Evolutionary conservation across 2,888 invertebrate species (phyloP).

Genomic region (Cataglyphis cursor): DNA sequence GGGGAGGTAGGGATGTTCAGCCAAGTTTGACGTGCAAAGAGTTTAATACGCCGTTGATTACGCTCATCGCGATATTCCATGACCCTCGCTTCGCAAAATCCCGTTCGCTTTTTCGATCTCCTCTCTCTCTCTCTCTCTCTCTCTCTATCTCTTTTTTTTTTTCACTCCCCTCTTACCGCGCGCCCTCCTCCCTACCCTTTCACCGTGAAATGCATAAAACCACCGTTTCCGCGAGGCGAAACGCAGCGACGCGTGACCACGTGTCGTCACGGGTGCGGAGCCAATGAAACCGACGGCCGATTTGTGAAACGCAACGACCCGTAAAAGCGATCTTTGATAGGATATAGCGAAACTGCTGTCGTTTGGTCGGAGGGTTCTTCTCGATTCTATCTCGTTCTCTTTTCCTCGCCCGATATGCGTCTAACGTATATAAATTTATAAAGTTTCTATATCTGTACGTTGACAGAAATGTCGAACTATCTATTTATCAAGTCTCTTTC

Average conservation of each 20-base stretch:
- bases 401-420: slow-evolving; percentile 25
- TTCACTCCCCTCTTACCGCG: neutral
- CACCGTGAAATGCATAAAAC: slow-evolving; percentile 61
- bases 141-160: slow-evolving; percentile 17
- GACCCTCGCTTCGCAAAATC: slow-evolving; percentile 51
- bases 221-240: slow-evolving; percentile 55
- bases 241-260: slow-evolving; percentile 58
- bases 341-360: slow-evolving; percentile 59
- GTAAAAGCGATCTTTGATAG: slow-evolving; percentile 75
- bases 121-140: slow-evolving; percentile 7
- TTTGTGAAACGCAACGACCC: slow-evolving; percentile 77
- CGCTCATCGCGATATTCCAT: slow-evolving; percentile 74
- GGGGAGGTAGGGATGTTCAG: slow-evolving; percentile 61
- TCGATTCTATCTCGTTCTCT: slow-evolving; percentile 21
- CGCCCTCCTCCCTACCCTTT: slow-evolving; percentile 17
- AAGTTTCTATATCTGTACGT: neutral
- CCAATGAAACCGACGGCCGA: slow-evolving; percentile 76
- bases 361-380: slow-evolving; percentile 46
- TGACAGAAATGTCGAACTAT: neutral
- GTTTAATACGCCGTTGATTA: slow-evolving; percentile 73
- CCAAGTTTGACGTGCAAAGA: slow-evolving; percentile 76
- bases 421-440: slow-evolving; percentile 12
- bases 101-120: slow-evolving; percentile 13
- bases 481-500: neutral
- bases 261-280: slow-evolving; percentile 65